Conservation (phyloP, 2,888 invertebrate genomes). For the Papilio gigon region DNA sequence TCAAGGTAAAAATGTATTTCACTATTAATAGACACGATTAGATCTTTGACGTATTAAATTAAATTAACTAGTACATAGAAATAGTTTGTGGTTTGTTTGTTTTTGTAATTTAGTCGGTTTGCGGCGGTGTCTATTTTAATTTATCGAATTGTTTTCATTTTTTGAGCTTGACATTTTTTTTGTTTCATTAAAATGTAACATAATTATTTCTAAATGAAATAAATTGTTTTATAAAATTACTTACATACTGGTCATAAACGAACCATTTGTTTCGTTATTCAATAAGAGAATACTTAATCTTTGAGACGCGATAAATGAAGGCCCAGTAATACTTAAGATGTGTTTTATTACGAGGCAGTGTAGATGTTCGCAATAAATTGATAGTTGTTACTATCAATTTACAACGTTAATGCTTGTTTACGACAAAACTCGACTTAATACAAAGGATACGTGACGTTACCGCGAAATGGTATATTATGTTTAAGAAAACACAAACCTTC, state of each 20-base stretch:
- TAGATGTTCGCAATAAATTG: not conserved
- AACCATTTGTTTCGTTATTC: no score
- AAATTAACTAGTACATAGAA: conserved; percentile 2
- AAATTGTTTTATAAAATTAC: no score
- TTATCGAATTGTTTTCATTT: no score
- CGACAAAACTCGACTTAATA: conserved; percentile 3
- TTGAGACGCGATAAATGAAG: not conserved
- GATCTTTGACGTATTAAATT: conserved; percentile 9
- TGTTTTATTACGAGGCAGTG: not conserved
- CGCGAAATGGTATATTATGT: conserved; percentile 19
- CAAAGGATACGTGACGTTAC: conserved; percentile 18
- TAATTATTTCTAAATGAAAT: no score
- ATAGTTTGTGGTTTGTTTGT: conserved; percentile 1
- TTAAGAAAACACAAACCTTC: conserved; percentile 30
- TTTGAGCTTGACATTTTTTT: no score
- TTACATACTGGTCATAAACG: no score
- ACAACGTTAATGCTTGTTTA: conserved; percentile 6
- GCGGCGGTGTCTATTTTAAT: not conserved
- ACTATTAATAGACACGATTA: conserved; percentile 1
- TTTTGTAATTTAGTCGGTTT: not conserved
- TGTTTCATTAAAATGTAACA: no score
- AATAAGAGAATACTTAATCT: not conserved
- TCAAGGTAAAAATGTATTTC: conserved; percentile 20
- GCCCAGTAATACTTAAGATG: not conserved
- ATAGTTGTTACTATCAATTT: conserved; percentile 3